Base-by-base conservation (phyloP, 1,140 invertebrate species). In the Nilaparvata lugens region DNA sequence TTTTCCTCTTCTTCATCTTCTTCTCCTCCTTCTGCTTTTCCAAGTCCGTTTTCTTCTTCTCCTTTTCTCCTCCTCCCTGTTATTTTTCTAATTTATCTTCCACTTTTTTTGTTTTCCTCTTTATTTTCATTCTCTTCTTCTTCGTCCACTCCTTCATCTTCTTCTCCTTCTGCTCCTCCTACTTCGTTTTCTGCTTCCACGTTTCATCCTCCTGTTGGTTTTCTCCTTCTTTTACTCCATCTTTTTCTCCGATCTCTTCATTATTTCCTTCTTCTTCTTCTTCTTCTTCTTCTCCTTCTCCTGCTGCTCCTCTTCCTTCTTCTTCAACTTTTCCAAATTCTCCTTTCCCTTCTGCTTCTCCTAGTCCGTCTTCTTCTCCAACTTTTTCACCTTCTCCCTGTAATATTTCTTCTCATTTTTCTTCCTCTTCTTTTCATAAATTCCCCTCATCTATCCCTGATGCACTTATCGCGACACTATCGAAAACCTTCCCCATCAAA, bases 191-290 rank as follows among this genome's bases (percentile, higher is more conserved):
- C 7, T 28, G 14, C 13, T 24, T 53, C 3, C 6, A 52, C 4
- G 14, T 11, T 53, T 61, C 68, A 71, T 69, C 63, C 67, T 65
- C 65, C 66, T 62, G 69, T 67, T 72, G 71, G 70, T 73, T 70
- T 71, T 72, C 68, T n/a, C 11, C 19, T 21, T 21, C 28, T 52
- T 52, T 19, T 21, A 18, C 19, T n/a, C 13, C 28, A 18, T 21
- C 52, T 52, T 28, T 9, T 28, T 28, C 28, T 28, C 9, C 28
- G 28, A 23, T 58, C 54, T 58, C 60, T 52, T 40, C 48, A 1
- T 23, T 25, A 14, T 38, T 42, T 28, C 56, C 59, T 42, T 16
- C 21, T 0, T 56, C 14, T 52, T 31, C 55, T 23, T 40, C 28
- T 40, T 13, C 40, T 24, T 11, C 23, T 43, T 43, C 42, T 43